Evolutionary conservation across 2,888 invertebrate genomes (phyloP).

Genomic region (Scaptomyza caliginosa): DNA sequence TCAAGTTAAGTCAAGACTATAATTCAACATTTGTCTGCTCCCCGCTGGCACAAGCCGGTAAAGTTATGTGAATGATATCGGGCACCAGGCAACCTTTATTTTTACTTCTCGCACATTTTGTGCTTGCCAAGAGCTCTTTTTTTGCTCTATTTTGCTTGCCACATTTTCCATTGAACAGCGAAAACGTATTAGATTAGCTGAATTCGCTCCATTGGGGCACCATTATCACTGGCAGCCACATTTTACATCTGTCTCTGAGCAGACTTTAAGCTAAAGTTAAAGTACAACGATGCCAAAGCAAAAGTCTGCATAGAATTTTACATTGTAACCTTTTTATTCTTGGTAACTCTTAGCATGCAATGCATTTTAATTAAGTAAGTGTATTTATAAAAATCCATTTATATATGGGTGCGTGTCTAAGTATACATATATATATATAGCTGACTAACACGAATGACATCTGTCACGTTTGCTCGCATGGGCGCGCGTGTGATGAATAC

Average conservation of each 20-base stretch:
- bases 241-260: slow-evolving; percentile 26
- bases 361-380: slow-evolving; percentile 51
- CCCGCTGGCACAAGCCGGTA: slow-evolving; percentile 16
- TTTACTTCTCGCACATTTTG: slow-evolving; percentile 11
- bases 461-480: slow-evolving; percentile 75
- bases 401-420: too few species aligned
- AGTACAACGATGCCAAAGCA: neutral
- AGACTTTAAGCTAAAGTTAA: slow-evolving; percentile 25
- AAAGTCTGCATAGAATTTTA: neutral
- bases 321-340: neutral
- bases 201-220: slow-evolving; percentile 28
- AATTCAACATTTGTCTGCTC: slow-evolving; percentile 60
- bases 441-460: slow-evolving; percentile 48
- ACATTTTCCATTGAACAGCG: slow-evolving; percentile 56
- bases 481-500: slow-evolving; percentile 78
- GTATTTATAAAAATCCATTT: neutral
- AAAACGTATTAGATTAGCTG: slow-evolving; percentile 62
- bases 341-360: slow-evolving; percentile 12
- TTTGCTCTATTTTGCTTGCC: slow-evolving; percentile 29
- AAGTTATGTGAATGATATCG: slow-evolving; percentile 46
- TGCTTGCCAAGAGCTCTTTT: slow-evolving; percentile 55
- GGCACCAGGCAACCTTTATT: slow-evolving; percentile 26
- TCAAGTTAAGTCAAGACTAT: slow-evolving; percentile 49
- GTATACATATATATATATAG: neutral
- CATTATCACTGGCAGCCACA: slow-evolving; percentile 34